Evolutionary conservation across 2,113 vertebrate genomes (phyloP), one percentile per base, ranked within the genome.

Genomic region (Corydoras sp.): DNA sequence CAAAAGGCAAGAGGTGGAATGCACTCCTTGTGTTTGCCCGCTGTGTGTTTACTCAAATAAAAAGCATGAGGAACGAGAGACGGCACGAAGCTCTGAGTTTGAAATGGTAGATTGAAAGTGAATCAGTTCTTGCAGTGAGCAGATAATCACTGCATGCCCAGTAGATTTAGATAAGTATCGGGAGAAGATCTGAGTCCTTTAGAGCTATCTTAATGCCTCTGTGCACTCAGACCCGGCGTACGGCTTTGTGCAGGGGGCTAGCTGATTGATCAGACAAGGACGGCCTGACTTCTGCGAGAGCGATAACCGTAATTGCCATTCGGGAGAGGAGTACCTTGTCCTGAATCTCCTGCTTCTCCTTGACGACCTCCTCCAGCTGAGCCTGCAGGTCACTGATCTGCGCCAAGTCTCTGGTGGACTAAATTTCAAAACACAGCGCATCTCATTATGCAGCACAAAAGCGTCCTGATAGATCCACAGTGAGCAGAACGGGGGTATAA

Each of bases 371-470:
- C 77, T 98, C 96, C 77, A 98, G 86, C 84, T 98, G 96, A 1
- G 91, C 86, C 69, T 99, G 95, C 74, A 99, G 91, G 79, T 99
- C 95, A 29, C 91, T 99, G 90, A 99, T 97, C 86, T 98, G 97
- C 0, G 90, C 91, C 84, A 96, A 83, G 85, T 99, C 95, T 68
- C 95, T 90, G 29, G 96, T 91, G 0, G 96, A 95, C 97, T 99
- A 79, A 0, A 65, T n/a, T 51, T 32, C 0, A 70, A 43, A 74
- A 74, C 65, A 79, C 53, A 56, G 9, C 5, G 29, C 8, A 30
- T 9, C 50, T 10, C 77, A 48, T 13, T 55, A 51, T 51, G 1
- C 7, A 2, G 49, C 7, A 11, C 7, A 9, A 55, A 13, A 4
- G 10, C 14, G 14, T 55, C 9, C 4, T 12, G 12, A 4, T 10